These are phyloP conservation scores for Lysandra bellargus DNA, from an alignment of 2,888 invertebrate species.

Conservation along the genomic window DNA sequence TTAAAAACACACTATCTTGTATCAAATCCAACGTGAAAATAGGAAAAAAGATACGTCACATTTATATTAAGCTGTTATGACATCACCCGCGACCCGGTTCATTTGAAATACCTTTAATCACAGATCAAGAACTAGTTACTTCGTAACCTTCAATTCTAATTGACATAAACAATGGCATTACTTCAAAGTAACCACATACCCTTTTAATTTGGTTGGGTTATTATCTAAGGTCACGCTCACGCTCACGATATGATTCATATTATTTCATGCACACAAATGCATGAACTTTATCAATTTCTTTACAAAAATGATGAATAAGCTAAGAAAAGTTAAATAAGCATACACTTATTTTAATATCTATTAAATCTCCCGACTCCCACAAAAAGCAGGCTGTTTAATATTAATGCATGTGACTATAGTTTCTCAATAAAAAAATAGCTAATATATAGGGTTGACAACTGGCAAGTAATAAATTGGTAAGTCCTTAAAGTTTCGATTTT, in stretches of 20 bases:
- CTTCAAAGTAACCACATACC: slow-evolving; percentile 16
- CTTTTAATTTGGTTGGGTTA: slow-evolving; percentile 49
- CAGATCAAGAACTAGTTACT: no score
- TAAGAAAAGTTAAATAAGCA: no score
- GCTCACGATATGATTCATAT: background rate
- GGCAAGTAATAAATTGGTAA: no score
- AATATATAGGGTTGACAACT: background rate
- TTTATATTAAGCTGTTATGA: slow-evolving; percentile 74
- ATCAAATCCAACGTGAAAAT: slow-evolving; percentile 58
- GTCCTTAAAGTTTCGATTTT: no score
- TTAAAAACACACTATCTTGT: slow-evolving; percentile 45
- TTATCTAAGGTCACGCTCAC: slow-evolving; percentile 33
- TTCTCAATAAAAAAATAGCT: background rate
- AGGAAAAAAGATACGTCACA: slow-evolving; percentile 64
- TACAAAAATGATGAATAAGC: background rate
- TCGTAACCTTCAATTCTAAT: slow-evolving; percentile 42
- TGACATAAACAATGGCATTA: slow-evolving; percentile 48
- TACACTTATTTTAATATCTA: no score
- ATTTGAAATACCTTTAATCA: slow-evolving; percentile 49
- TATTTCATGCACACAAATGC: background rate
- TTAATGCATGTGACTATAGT: background rate
- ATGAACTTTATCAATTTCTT: background rate
- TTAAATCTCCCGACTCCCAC: no score
- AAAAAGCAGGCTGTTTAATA: background rate
- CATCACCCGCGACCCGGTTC: slow-evolving; percentile 57